Conservation (phyloP, 2,797 vertebrate genomes). For the Anguilla marmorata region DNA sequence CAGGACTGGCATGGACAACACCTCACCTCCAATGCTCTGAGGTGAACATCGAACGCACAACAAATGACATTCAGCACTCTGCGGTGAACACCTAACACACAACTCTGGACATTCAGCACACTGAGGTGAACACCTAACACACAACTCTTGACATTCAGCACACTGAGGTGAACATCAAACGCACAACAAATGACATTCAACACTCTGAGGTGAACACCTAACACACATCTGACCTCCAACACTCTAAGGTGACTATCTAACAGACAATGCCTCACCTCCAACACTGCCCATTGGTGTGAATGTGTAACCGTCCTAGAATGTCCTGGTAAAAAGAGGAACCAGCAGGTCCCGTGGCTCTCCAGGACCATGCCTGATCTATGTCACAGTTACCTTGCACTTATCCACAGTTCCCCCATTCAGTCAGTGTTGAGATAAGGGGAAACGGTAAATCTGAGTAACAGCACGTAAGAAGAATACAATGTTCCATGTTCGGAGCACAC, state of each 20-base stretch:
- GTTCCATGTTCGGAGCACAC: background rate
- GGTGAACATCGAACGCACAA: background rate
- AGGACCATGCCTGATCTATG: background rate
- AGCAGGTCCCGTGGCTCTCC: background rate
- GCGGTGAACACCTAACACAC: background rate
- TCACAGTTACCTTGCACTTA: background rate
- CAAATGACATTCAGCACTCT: background rate
- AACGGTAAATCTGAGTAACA: background rate
- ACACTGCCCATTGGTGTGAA: background rate
- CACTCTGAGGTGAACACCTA: background rate
- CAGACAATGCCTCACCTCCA: background rate
- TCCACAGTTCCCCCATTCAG: background rate
- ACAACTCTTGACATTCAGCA: background rate
- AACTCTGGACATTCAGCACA: background rate
- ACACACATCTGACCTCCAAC: background rate
- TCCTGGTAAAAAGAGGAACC: background rate
- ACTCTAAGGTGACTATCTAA: background rate
- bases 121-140: background rate
- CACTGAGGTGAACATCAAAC: background rate
- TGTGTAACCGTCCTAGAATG: background rate
- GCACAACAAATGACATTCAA: background rate
- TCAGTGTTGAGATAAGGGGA: background rate
- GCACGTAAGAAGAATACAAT: background rate
- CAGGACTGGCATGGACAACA: background rate
- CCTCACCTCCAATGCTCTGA: background rate